phyloP scores from a whole-genome alignment of 1,140 invertebrate species.

The Hycleus phaleratus region DNA sequence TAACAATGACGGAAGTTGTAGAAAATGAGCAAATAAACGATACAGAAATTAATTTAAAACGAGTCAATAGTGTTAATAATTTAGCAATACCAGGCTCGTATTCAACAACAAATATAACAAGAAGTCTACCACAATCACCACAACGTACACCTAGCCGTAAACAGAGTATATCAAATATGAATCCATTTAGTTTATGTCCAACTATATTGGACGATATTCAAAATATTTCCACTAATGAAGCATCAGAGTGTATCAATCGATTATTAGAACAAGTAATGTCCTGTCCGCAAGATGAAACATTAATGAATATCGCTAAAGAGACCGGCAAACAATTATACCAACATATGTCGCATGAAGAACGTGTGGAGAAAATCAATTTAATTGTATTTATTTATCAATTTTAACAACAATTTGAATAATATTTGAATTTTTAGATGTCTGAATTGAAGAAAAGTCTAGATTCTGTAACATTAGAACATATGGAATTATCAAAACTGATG shows the following conservation, averaged over 20 bases:
- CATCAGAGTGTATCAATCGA: conserved; percentile 32
- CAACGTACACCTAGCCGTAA: conserved; percentile 54
- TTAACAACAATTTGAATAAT: background rate
- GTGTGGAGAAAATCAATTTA: conserved; percentile 58
- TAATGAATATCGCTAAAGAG: conserved; percentile 72
- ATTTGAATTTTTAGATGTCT: conserved; percentile 50
- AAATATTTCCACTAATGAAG: conserved; percentile 32
- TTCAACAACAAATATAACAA: conserved; percentile 48
- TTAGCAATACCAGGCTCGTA: conserved; percentile 43
- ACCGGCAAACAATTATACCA: conserved; percentile 67
- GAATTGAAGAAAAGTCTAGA: conserved; percentile 67
- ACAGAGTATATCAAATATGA: conserved; percentile 42
- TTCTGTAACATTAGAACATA: conserved; percentile 49
- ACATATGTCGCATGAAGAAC: conserved; percentile 50
- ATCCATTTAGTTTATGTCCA: conserved; percentile 46
- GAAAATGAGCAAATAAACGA: conserved; percentile 25
- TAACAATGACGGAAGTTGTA: conserved; percentile 37
- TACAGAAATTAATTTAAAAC: conserved; percentile 35
- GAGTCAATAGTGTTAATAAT: conserved; percentile 46
- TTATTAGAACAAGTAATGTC: conserved; percentile 46
- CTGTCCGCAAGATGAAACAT: conserved; percentile 58
- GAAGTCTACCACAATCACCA: conserved; percentile 72
- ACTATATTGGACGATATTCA: conserved; percentile 38
- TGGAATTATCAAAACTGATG: conserved; percentile 42
- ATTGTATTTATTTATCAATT: conserved; percentile 48